phyloP scores from a whole-genome alignment of 2,888 invertebrate genomes.

The Limnephilus auricula region DNA sequence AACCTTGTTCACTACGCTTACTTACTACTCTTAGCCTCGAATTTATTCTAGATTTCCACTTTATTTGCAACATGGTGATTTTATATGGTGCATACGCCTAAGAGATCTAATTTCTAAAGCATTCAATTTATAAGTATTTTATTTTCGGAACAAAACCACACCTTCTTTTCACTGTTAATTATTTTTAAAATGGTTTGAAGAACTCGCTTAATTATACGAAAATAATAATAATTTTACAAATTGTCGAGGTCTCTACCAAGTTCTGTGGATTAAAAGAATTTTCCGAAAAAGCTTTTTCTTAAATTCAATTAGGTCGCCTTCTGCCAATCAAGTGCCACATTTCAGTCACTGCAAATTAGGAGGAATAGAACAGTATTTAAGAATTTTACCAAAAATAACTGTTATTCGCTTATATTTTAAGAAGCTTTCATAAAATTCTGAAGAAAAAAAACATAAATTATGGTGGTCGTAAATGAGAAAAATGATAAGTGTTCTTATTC shows the following conservation, averaged over 20 bases:
- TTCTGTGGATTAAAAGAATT: not conserved
- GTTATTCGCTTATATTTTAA: not conserved
- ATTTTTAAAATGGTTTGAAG: not conserved
- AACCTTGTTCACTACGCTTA: no score
- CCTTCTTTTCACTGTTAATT: not conserved
- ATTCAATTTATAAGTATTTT: not conserved
- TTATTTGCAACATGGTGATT: no score
- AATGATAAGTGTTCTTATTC: no score
- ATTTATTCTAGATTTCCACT: no score
- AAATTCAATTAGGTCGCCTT: not conserved
- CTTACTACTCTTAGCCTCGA: no score
- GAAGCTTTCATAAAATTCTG: not conserved
- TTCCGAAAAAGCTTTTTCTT: not conserved
- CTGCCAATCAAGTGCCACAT: not conserved
- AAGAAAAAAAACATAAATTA: not conserved
- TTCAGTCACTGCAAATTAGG: not conserved
- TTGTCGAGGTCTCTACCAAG: not conserved
- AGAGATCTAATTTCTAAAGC: no score
- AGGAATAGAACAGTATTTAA: not conserved
- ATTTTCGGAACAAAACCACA: not conserved
- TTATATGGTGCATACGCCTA: no score
- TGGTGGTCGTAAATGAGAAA: not conserved
- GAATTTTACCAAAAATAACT: not conserved
- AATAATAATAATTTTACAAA: not conserved
- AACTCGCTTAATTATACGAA: not conserved